Evolutionary conservation across 37 sponge, comb jelly and placozoan species (phyloP).

Genomic region (Agelas oroides): DNA sequence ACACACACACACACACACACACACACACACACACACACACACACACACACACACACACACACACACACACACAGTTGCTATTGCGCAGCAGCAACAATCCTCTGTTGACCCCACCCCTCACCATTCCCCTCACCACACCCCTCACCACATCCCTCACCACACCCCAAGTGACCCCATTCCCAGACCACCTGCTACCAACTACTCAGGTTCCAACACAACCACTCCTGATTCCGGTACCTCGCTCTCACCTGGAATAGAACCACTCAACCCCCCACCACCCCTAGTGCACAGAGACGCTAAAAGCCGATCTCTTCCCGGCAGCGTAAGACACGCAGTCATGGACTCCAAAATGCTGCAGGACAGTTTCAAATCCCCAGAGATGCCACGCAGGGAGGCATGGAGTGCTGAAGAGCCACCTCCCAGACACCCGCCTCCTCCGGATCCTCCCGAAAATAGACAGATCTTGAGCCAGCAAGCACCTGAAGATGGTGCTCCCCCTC

Average conservation of each 20-base stretch:
- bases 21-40: neutral
- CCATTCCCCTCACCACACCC: neutral
- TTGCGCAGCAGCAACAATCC: neutral
- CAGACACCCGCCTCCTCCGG: too few relatives aligned
- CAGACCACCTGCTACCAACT: neutral
- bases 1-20: neutral
- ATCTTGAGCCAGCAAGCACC: neutral
- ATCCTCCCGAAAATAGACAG: too few relatives aligned
- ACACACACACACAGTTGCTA: neutral
- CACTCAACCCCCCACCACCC: neutral
- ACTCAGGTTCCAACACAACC: slow-evolving; percentile 15
- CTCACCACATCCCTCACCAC: neutral
- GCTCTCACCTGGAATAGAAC: slow-evolving; percentile 36
- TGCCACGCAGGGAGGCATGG: too few relatives aligned
- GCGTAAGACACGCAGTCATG: too few relatives aligned
- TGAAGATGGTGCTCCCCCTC: neutral
- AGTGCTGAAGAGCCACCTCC: too few relatives aligned
- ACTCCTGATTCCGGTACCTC: slow-evolving; percentile 62
- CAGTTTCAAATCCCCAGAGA: too few relatives aligned
- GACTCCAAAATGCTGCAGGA: too few relatives aligned
- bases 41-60: slow-evolving; percentile 14
- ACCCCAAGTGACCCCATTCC: neutral
- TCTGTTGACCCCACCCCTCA: neutral
- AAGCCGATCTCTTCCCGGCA: too few relatives aligned
- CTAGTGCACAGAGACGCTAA: too few relatives aligned